Conservation (phyloP, 2,113 vertebrate genomes). For the Rhinopomastus cyanomelas region DNA sequence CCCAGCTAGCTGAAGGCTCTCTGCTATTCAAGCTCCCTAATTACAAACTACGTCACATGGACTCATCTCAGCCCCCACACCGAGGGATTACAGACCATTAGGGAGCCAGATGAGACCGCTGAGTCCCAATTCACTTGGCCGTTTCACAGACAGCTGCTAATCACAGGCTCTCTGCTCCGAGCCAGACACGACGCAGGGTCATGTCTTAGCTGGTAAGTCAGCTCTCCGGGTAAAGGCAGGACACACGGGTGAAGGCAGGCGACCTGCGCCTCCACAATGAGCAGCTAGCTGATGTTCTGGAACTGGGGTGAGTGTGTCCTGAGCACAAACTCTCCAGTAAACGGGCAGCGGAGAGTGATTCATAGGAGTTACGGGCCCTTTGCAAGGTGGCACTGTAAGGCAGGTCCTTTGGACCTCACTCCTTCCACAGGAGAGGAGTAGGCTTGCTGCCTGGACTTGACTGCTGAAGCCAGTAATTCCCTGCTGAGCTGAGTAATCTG, state of each 20-base stretch:
- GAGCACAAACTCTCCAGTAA: not conserved
- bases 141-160: conserved; percentile 53
- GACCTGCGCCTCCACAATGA: not conserved
- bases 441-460: not conserved
- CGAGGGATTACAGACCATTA: conserved; percentile 19
- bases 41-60: conserved; percentile 22
- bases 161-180: conserved; percentile 12
- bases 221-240: not conserved
- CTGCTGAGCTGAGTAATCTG: too few species aligned
- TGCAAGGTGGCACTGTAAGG: not conserved
- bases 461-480: too few species aligned
- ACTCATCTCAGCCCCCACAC: not conserved
- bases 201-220: conserved; percentile 10
- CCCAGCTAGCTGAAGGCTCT: not conserved
- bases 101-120: conserved; percentile 24
- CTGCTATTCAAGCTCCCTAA: conserved; percentile 11
- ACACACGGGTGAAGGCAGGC: not conserved
- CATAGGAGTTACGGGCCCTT: not conserved
- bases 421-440: not conserved
- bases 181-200: not conserved
- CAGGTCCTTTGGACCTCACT: not conserved
- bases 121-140: conserved; percentile 31
- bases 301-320: not conserved
- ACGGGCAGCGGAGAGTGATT: not conserved
- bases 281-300: not conserved